Conservation (phyloP, 2,113 vertebrate species). For the Mixornis gularis region DNA sequence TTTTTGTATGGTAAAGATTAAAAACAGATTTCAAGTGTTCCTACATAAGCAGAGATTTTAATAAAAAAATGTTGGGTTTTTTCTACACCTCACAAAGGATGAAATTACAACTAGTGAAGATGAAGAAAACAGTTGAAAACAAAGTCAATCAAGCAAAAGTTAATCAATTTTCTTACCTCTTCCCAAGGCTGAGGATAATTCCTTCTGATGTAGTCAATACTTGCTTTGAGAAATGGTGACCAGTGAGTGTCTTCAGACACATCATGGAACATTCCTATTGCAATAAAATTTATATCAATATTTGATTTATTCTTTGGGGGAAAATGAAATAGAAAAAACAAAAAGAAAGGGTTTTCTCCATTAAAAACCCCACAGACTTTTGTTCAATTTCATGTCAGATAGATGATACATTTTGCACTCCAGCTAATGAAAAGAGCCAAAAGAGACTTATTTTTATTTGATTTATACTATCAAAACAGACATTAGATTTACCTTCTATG, state of each 20-base stretch:
- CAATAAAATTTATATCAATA: not conserved
- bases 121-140: not conserved
- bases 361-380: not conserved
- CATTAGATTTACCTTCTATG: not conserved
- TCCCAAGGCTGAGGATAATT: conserved; percentile 74
- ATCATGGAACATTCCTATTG: conserved; percentile 65
- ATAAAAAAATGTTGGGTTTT: not conserved
- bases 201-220: conserved; percentile 70
- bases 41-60: not conserved
- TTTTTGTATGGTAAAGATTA: not conserved
- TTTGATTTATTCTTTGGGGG: not conserved
- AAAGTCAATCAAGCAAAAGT: not conserved
- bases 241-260: conserved; percentile 78
- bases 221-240: conserved; percentile 76
- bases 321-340: not conserved
- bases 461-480: not conserved
- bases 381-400: not conserved
- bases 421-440: not conserved
- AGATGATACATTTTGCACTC: not conserved
- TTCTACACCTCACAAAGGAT: not conserved
- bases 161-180: conserved; percentile 45
- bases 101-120: not conserved
- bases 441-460: not conserved
- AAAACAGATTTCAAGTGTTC: not conserved
- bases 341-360: not conserved